A percentile compares a stretch with the other conserved stretches of the same genome.
phyloP scores from a whole-genome alignment of 2,113 vertebrate genomes.

The Corvus cornix region DNA sequence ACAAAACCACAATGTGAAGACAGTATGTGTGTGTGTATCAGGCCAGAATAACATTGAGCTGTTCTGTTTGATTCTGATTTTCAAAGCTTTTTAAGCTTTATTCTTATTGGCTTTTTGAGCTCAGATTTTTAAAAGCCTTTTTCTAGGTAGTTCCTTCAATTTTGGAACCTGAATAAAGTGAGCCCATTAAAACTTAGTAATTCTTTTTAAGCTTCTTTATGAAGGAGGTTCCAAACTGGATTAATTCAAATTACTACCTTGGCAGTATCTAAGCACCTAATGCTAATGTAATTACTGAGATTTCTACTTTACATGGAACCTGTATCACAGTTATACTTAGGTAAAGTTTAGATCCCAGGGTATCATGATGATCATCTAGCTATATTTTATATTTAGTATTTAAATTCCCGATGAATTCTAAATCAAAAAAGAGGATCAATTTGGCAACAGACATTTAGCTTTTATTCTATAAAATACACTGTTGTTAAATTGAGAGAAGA shows the following conservation, averaged over 20 bases:
- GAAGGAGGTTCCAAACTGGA: background rate
- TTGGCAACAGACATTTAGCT: background rate
- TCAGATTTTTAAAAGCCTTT: background rate
- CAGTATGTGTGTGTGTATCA: background rate
- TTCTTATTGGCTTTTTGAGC: background rate
- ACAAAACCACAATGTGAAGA: background rate
- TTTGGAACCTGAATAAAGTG: background rate
- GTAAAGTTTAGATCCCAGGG: background rate
- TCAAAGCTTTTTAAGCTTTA: background rate
- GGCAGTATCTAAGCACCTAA: background rate
- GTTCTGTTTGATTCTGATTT: background rate
- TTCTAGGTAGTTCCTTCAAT: background rate
- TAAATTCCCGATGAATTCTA: background rate
- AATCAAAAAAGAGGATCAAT: background rate
- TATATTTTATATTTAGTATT: background rate
- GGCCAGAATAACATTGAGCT: accelerated
- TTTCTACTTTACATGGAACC: background rate
- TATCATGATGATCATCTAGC: background rate
- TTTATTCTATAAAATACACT: background rate
- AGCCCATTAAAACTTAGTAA: background rate
- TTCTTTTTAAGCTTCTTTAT: background rate
- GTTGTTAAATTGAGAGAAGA: background rate
- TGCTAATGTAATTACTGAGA: background rate
- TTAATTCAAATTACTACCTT: background rate
- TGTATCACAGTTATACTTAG: background rate